Conservation (phyloP, 2,113 vertebrate genomes). For the Esox niger region DNA sequence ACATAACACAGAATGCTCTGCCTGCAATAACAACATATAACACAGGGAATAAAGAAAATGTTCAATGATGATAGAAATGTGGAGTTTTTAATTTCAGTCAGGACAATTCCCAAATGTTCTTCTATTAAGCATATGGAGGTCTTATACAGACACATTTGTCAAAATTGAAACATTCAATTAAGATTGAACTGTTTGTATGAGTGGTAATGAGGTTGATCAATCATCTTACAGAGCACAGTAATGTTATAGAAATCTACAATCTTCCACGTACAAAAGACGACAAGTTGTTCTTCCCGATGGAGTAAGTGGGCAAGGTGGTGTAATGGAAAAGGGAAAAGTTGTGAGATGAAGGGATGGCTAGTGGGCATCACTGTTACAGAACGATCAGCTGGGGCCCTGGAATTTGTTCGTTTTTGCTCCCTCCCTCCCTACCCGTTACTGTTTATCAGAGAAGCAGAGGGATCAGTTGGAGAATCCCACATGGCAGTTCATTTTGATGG, state of each 20-base stretch:
- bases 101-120: conserved; percentile 19
- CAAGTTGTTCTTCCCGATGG: not conserved
- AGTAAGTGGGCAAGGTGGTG: not conserved
- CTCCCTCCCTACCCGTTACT: conserved; percentile 42
- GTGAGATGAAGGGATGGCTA: conserved; percentile 42
- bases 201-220: conserved; percentile 60
- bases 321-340: conserved; percentile 42
- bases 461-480: conserved; percentile 71
- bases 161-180: conserved; percentile 64
- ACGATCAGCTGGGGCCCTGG: conserved; percentile 42
- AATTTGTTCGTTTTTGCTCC: conserved; percentile 36
- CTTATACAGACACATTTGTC: conserved; percentile 58
- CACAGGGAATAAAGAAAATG: conserved; percentile 51
- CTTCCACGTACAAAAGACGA: not conserved
- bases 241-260: not conserved
- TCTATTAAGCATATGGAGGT: conserved; percentile 59
- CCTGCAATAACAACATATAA: too few relatives aligned
- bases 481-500: conserved; percentile 71
- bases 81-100: conserved; percentile 47
- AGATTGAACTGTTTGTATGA: conserved; percentile 68
- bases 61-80: conserved; percentile 45
- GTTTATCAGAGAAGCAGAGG: conserved; percentile 60
- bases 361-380: conserved; percentile 61
- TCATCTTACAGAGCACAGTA: conserved; percentile 36
- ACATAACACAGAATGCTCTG: too few relatives aligned